A percentile compares a stretch with the other conserved stretches of the same genome.
Evolutionary conservation across 2,797 vertebrate genomes (phyloP).

Genomic region (Rhabdophis nuchalis): DNA sequence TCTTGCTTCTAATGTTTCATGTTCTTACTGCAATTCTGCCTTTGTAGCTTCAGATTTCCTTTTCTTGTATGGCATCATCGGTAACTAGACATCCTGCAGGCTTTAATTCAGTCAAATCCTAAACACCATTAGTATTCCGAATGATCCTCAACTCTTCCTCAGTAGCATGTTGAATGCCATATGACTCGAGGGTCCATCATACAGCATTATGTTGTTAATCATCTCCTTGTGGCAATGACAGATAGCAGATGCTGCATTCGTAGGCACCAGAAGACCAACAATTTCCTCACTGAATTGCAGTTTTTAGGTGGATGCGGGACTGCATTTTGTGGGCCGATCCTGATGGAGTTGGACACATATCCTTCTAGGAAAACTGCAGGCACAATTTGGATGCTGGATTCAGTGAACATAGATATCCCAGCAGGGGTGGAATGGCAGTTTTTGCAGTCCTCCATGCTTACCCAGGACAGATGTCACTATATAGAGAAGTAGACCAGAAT

Average conservation of each 20-base stretch:
- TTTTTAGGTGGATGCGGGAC: neutral
- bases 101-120: neutral
- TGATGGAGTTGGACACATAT: no score
- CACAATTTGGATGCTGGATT: neutral
- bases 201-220: neutral
- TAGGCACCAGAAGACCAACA: neutral
- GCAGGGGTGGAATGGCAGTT: neutral
- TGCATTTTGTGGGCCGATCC: neutral
- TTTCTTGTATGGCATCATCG: neutral
- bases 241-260: neutral
- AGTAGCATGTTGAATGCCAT: neutral
- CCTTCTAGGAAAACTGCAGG: neutral
- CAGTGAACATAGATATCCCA: neutral
- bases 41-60: neutral
- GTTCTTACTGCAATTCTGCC: neutral
- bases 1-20: neutral
- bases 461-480: neutral
- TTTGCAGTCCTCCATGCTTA: neutral
- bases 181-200: neutral
- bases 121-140: neutral
- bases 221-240: neutral
- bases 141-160: neutral
- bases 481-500: neutral
- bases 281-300: neutral
- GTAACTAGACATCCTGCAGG: neutral